Base-by-base conservation (phyloP, 2,797 vertebrate species). In the Enteromius fasciolatus region DNA sequence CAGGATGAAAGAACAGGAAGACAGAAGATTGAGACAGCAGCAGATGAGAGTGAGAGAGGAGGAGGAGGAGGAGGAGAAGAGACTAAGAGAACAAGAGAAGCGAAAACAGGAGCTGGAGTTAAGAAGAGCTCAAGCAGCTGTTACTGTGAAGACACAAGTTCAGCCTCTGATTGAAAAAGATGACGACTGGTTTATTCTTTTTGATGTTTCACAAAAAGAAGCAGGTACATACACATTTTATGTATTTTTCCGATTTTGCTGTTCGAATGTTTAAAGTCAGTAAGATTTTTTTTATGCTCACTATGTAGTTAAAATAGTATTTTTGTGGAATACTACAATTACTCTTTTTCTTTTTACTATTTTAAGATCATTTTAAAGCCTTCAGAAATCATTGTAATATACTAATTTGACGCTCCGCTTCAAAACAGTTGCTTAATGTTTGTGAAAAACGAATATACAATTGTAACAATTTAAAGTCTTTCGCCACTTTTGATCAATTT, bases 181-280 rank as follows among this genome's bases (percentile, higher is more conserved):
- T 75, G 92, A 92, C 76, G 93, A 94, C 78, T 95, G 95, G 94
- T 95, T 93, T 92, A 84, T 90, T 87, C 88, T 94, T 5, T 90
- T 95, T 52, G 92, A 93, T 69, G 66, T 50, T 89, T 88, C 57
- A 36, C 78, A 59, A 80, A 90, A 86, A 87, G 78, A 89, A 88
- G 86, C 90, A 93, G 93, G 93, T 94, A 92, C 87, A 85, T 66
- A 33, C 1, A n/a, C 25, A 48, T 31, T 33, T 48, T 0, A 50
- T 10, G 48, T 72, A 6, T 28, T 28, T 54, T 9, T 20, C 9
- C 9, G 9, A 54, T 59, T 12, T 64, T 73, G 50, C 5, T 73
- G 28, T 48, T 48, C 23, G 28, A 70, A 48, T 0, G 23, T 28
- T 69, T 17, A 23, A 23, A 3, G 11, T 44, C 23, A 15, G n/a